These are phyloP conservation scores for Hucho hucho DNA, from an alignment of 2,113 vertebrate genomes.

Conservation along the genomic window DNA sequence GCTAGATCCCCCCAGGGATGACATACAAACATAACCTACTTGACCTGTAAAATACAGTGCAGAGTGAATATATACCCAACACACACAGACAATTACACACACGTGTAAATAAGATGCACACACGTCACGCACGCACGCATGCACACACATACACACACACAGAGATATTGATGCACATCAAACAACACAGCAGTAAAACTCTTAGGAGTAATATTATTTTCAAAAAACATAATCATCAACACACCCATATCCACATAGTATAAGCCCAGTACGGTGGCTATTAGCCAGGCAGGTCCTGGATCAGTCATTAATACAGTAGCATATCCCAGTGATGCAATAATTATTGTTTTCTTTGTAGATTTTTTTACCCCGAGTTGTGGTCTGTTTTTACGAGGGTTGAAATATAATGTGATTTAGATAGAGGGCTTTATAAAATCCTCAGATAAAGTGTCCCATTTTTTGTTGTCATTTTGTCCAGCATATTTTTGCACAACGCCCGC, in stretches of 20 bases:
- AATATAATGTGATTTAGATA: slow-evolving; percentile 7
- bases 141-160: too few relatives aligned
- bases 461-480: slow-evolving; percentile 2
- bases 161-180: too few relatives aligned
- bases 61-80: neutral
- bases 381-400: neutral
- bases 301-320: neutral
- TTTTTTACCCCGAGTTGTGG: neutral
- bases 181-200: too few relatives aligned
- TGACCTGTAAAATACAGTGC: neutral
- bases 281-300: neutral
- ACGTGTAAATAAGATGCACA: neutral
- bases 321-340: neutral
- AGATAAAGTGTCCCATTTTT: slow-evolving; percentile 6
- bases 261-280: neutral
- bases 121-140: neutral
- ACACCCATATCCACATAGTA: neutral
- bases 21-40: slow-evolving; percentile 6
- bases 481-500: neutral
- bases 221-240: neutral
- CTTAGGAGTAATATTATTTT: too few relatives aligned
- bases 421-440: slow-evolving; percentile 19
- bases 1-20: slow-evolving; percentile 2
- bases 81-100: neutral
- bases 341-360: neutral